Percentiles rank a stretch among this genome's conserved stretches.
phyloP scores from a whole-genome alignment of 2,888 invertebrate genomes.

The Aethes cnicana region DNA sequence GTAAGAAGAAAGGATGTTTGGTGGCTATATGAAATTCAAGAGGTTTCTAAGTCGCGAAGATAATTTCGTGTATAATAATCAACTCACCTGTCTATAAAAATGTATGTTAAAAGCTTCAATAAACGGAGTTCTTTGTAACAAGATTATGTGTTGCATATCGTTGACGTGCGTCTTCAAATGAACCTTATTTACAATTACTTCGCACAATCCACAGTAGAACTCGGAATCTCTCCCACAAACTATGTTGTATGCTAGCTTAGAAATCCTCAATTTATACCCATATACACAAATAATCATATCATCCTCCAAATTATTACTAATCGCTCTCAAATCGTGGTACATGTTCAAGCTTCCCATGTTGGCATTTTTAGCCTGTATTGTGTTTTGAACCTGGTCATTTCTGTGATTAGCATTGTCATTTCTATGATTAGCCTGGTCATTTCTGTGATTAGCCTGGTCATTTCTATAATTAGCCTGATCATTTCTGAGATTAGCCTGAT shows the following conservation, averaged over 20 bases:
- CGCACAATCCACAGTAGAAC: slow-evolving; percentile 38
- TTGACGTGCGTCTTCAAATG: slow-evolving; percentile 27
- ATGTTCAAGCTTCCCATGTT: neutral
- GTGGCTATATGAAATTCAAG: no score
- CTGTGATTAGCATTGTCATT: no score
- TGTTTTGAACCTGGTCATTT: slow-evolving; percentile 16
- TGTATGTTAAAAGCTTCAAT: slow-evolving; percentile 32
- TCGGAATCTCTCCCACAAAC: neutral
- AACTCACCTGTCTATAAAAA: slow-evolving; percentile 43
- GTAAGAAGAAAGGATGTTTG: no score
- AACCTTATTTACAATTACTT: slow-evolving; percentile 6
- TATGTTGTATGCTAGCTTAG: slow-evolving; percentile 35
- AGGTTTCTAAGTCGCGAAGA: no score
- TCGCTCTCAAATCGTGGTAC: neutral
- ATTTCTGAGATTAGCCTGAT: no score
- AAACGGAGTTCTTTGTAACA: slow-evolving; percentile 32
- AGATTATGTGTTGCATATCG: slow-evolving; percentile 28
- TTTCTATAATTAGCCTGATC: no score
- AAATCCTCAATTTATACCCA: slow-evolving; percentile 24
- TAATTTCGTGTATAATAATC: no score
- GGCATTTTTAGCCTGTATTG: neutral
- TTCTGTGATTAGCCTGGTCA: no score
- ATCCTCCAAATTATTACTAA: slow-evolving; percentile 9
- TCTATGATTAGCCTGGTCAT: no score
- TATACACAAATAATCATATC: slow-evolving; percentile 32